Evolutionary conservation across 2,113 vertebrate genomes (phyloP), one percentile per base, ranked within the genome.

Genomic region (Rhabdomys dilectus): DNA sequence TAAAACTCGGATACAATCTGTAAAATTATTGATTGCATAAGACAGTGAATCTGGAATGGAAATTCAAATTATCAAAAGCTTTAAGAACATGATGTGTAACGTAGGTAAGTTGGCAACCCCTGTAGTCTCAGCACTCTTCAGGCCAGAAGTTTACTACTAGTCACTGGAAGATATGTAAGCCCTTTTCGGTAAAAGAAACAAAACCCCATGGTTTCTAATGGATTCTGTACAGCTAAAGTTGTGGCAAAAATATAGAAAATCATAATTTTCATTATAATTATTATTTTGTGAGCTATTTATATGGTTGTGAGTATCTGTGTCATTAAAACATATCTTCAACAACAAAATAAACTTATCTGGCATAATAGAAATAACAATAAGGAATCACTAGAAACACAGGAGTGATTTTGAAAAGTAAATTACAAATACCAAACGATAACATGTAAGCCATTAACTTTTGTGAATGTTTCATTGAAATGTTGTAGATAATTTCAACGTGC

Each of bases 1-100:
- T 99, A 99, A 97, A 99, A 99, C 34, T 97, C 98, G 78, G 70
- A 96, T 85, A 99, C 98, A 91, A 91, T 98, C 97, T 7, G 99
- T 99, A 98, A 99, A 99, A 98, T 99, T 99, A 21, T 98, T 94
- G 89, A 99, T 98, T 13, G 99, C 99, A 98, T 99, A 99, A 98
- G 99, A 99, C 21, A 99, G 98, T 39, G 99, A 97, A 92, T 99
- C 99, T 99, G 96, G 64, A 98, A 98, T 48, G 94, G 45, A 97
- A 97, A 93, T 80, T 5, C 11, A 36, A 68, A 93, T 22, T 19
- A 84, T 39, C 22, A 68, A 92, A 91, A 62, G 22, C 15, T 70
- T 78, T 66, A 42, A 88, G 72, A 80, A 51, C 5, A 11, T 36
- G 34, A 34, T 48, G 56, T 86, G 3, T 66, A 78, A 91, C 26